Conservation (phyloP, 2,113 vertebrate genomes). For the Speoplatyrhinus poulsoni region DNA sequence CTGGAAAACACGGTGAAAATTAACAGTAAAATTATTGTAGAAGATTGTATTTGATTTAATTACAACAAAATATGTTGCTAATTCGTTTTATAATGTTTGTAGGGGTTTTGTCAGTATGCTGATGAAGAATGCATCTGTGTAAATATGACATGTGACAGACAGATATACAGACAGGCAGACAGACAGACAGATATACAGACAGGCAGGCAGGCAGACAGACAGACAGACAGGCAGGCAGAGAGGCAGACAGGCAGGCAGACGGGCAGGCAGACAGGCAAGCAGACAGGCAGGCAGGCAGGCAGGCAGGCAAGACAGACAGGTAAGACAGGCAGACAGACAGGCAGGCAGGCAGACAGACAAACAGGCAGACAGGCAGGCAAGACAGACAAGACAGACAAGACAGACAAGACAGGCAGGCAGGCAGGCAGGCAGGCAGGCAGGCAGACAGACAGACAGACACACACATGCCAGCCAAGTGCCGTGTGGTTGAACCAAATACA, state of each 20-base stretch:
- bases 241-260: too few species aligned
- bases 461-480: constrained; percentile 87
- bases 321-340: too few species aligned
- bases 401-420: too few species aligned
- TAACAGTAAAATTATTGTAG: constrained; percentile 24
- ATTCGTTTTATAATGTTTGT: not conserved
- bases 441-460: constrained; percentile 99
- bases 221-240: too few species aligned
- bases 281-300: too few species aligned
- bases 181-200: too few species aligned
- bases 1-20: constrained; percentile 21
- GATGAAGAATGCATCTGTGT: not conserved
- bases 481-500: constrained; percentile 34
- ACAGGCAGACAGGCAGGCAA: constrained; percentile 82
- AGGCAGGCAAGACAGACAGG: too few species aligned
- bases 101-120: not conserved
- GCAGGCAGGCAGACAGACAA: too few species aligned
- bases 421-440: too few species aligned
- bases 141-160: too few species aligned
- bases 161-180: not conserved
- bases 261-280: too few species aligned
- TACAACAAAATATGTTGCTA: constrained; percentile 22
- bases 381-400: constrained; percentile 82
- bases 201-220: too few species aligned
- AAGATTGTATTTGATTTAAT: not conserved